These are phyloP conservation scores for Homalodisca vitripennis DNA, from an alignment of 1,140 invertebrate genomes.

Conservation along the genomic window DNA sequence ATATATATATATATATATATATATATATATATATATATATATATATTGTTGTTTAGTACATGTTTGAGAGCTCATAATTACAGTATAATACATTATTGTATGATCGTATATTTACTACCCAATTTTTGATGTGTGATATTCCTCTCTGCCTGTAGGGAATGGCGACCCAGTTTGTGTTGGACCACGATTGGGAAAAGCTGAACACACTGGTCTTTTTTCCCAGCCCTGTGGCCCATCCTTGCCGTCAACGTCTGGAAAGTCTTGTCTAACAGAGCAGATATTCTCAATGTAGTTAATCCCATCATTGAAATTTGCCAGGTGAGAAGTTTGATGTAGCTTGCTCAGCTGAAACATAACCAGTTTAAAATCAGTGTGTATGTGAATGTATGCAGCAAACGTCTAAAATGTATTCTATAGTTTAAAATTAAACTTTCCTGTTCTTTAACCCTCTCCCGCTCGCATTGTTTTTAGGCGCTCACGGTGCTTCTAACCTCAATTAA, in stretches of 20 bases:
- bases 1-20: too few relatives aligned
- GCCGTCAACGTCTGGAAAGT: neutral
- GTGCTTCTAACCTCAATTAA: too few relatives aligned
- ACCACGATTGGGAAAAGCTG: neutral
- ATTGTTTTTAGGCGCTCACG: too few relatives aligned
- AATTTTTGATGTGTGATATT: neutral
- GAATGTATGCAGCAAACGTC: too few relatives aligned
- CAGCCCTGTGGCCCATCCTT: neutral
- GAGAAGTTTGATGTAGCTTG: too few relatives aligned
- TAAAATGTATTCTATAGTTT: too few relatives aligned
- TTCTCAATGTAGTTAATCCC: neutral
- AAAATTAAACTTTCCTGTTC: too few relatives aligned
- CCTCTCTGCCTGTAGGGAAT: neutral
- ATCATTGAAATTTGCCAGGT: slow-evolving; percentile 1
- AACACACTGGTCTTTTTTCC: neutral
- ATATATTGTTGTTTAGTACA: neutral
- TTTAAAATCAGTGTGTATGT: too few relatives aligned
- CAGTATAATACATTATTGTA: too few relatives aligned
- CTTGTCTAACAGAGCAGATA: neutral
- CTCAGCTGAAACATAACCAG: too few relatives aligned
- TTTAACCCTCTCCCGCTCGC: too few relatives aligned
- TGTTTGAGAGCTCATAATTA: neutral
- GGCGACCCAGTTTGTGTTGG: neutral
- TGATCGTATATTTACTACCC: neutral
- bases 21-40: too few relatives aligned